Evolutionary conservation across 37 sponge, comb jelly and placozoan genomes (phyloP).

Genomic region (Beroe forskalii): DNA sequence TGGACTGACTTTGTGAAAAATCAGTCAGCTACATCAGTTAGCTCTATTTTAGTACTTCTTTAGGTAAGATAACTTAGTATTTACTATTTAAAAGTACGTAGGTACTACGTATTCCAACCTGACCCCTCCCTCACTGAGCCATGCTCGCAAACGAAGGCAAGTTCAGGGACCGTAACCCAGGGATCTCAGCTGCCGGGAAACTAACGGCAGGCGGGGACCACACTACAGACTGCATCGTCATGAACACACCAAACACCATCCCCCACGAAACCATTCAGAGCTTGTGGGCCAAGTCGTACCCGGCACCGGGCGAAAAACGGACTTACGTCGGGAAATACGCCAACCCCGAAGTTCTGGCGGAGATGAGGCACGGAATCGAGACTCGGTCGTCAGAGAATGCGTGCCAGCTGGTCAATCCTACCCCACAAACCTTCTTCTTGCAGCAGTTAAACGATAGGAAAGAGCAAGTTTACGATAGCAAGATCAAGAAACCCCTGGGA

Average conservation of each 20-base stretch:
- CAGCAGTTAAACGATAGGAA: conserved; percentile 70
- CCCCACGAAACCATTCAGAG: conserved; percentile 70
- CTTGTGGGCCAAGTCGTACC: conserved; percentile 71
- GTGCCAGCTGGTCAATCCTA: conserved; percentile 77
- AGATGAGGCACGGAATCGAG: conserved; percentile 71
- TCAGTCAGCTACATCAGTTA: too few relatives aligned
- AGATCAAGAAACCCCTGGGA: conserved; percentile 83
- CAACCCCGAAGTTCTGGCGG: conserved; percentile 66
- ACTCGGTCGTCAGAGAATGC: conserved; percentile 79
- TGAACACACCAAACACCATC: neutral
- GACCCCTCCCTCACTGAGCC: neutral
- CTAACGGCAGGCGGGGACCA: conserved; percentile 61
- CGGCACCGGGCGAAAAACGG: conserved; percentile 75
- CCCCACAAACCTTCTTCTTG: conserved; percentile 74
- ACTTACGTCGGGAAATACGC: conserved; percentile 67
- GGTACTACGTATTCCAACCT: neutral
- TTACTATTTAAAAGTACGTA: neutral
- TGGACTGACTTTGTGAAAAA: too few relatives aligned
- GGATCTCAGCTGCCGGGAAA: conserved; percentile 45
- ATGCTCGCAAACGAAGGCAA: conserved; percentile 59
- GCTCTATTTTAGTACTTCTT: neutral
- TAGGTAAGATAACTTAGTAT: neutral
- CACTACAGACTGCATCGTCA: conserved; percentile 38
- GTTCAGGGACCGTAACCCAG: conserved; percentile 57
- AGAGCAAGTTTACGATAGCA: conserved; percentile 78